Base-by-base conservation (phyloP, 2,888 invertebrate genomes). In the Trisateles emortualis region DNA sequence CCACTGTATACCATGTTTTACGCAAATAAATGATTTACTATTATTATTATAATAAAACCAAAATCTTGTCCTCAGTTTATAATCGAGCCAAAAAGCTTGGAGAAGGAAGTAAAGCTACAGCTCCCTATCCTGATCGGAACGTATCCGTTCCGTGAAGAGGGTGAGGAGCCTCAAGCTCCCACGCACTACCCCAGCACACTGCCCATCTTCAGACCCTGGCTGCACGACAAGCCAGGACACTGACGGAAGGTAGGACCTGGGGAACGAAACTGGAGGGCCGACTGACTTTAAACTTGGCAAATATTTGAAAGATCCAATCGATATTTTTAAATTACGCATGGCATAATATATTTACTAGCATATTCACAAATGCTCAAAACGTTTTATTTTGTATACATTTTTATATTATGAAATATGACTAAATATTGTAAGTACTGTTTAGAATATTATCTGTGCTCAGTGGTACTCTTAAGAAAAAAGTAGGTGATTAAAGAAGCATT, bases 131-230 rank as follows among this genome's bases (percentile, higher is more conserved):
- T 98, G 79, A 94, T 98, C 90, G 98, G 98, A 19, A 98, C 98
- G 10, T 98, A 98, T 88, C 98, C 98, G 0, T 94, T 98, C 82
- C 94, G 95, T 63, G 95, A 95, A 52, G 95, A 95, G 53, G 91
- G 93, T 32, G 94, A 94, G 17, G 94, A 95, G 22, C 96, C 96
- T 76, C 95, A 96, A 13, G 67, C 75, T 26, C 97, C 97, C 67
- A 97, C 97, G n/a, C 97, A 98, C 89, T 98, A 98, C 90, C 98
- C 98, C 46, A 96, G 97, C 66, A 97, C 97, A 38, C 90, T 98
- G 82, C 98, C 98, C 39, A 96, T 98, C 70, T 98, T 98, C 89
- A 94, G 98, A 66, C 97, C 98, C 36, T 97, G 97, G 97, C 93
- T 97, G 49, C 96, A 96, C 78, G 97, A 97, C 59, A 91, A 92